phyloP scores from a whole-genome alignment of 2,113 vertebrate species.

The Coryphaenoides rupestris region DNA sequence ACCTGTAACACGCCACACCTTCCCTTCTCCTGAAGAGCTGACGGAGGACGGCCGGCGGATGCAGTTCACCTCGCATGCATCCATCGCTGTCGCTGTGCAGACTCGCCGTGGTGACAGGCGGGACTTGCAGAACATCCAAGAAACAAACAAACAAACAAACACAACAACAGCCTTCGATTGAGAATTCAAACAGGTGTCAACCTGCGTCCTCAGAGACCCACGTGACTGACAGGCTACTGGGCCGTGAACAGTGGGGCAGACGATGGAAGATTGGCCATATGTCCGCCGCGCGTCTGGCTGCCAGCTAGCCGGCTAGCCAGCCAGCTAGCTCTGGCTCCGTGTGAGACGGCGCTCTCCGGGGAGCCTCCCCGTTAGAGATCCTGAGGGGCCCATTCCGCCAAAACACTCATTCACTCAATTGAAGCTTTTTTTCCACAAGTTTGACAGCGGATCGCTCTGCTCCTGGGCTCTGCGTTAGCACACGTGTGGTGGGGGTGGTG shows the following conservation, averaged over 20 bases:
- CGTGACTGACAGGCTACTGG: slow-evolving; percentile 65
- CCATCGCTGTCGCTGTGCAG: slow-evolving; percentile 36
- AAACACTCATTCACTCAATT: slow-evolving; percentile 37
- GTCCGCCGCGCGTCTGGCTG: slow-evolving; percentile 56
- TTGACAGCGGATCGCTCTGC: slow-evolving; percentile 23
- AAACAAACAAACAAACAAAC: too few relatives aligned
- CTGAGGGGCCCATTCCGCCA: slow-evolving; percentile 49
- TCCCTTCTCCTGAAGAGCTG: too few relatives aligned
- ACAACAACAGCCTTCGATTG: slow-evolving; percentile 43
- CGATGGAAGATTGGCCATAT: slow-evolving; percentile 70
- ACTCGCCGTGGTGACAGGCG: slow-evolving; percentile 40
- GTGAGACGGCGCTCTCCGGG: slow-evolving; percentile 57
- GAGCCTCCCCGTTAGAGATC: slow-evolving; percentile 62
- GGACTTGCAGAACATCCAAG: slow-evolving; percentile 30
- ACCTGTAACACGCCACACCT: too few relatives aligned
- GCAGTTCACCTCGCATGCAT: too few relatives aligned
- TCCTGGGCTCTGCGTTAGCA: slow-evolving; percentile 30
- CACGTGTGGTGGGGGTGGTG: slow-evolving; percentile 24
- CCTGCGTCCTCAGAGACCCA: slow-evolving; percentile 58
- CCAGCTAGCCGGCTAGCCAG: slow-evolving; percentile 38
- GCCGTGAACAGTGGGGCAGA: slow-evolving; percentile 69
- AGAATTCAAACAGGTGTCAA: slow-evolving; percentile 76
- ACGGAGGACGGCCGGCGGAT: too few relatives aligned
- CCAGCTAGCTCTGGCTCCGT: slow-evolving; percentile 43
- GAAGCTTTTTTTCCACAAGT: slow-evolving; percentile 32